phyloP scores from a whole-genome alignment of 2,888 invertebrate species.

The Bruchidius siliquastri region DNA sequence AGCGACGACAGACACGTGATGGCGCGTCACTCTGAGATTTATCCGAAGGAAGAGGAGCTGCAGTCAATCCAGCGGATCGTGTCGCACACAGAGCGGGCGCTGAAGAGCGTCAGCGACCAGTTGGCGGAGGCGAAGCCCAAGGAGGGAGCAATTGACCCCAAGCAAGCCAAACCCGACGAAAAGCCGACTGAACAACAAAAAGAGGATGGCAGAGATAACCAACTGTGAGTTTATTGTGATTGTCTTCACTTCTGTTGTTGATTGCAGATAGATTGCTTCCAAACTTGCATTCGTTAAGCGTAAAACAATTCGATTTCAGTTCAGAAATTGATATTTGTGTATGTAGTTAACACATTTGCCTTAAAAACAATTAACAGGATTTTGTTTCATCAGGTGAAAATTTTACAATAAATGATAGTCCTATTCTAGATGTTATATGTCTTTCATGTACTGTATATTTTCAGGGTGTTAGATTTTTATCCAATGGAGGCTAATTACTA shows the following conservation, averaged over 20 bases:
- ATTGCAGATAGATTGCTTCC: too few relatives aligned
- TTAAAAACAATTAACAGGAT: too few relatives aligned
- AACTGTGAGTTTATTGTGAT: conserved; percentile 54
- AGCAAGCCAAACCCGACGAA: conserved; percentile 43
- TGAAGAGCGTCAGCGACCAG: conserved; percentile 91
- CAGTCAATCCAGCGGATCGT: conserved; percentile 89
- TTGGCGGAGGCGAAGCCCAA: conserved; percentile 60
- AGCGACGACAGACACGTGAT: conserved; percentile 94
- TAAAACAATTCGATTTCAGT: too few relatives aligned
- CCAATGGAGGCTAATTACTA: too few relatives aligned
- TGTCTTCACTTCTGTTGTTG: background rate
- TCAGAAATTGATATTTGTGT: too few relatives aligned
- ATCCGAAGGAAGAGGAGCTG: conserved; percentile 86
- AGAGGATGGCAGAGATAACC: conserved; percentile 77
- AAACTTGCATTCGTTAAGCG: too few relatives aligned
- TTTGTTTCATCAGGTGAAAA: too few relatives aligned
- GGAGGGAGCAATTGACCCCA: conserved; percentile 24
- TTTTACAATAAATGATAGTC: too few relatives aligned
- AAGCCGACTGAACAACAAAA: conserved; percentile 36
- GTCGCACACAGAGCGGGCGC: conserved; percentile 86
- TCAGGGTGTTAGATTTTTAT: too few relatives aligned
- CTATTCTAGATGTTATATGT: too few relatives aligned
- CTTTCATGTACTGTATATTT: too few relatives aligned
- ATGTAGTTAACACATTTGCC: too few relatives aligned
- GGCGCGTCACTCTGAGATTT: conserved; percentile 88